phyloP scores from a whole-genome alignment of 2,113 vertebrate species.

The Myocastor coypus region DNA sequence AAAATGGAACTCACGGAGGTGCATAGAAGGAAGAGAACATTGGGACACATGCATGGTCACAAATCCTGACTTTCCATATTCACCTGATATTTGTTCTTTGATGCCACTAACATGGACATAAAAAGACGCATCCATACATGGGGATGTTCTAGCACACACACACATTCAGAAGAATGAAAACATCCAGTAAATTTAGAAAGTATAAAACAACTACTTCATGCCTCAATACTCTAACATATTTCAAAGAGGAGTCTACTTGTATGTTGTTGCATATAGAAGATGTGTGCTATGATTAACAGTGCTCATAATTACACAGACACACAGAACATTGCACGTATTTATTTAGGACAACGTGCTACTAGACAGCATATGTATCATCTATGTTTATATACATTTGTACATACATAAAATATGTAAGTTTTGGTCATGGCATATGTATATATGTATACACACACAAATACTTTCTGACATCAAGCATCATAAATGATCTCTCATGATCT shows the following conservation, averaged over 20 bases:
- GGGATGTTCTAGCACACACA: background rate
- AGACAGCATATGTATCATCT: background rate
- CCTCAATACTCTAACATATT: slow-evolving; percentile 86
- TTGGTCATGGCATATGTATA: background rate
- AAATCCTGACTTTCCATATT: background rate
- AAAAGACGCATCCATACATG: background rate
- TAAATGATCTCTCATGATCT: background rate
- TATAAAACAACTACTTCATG: slow-evolving; percentile 89
- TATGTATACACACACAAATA: background rate
- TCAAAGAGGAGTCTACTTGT: slow-evolving; percentile 40
- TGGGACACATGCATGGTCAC: background rate
- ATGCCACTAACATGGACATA: background rate
- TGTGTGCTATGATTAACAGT: background rate
- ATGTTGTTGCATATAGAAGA: slow-evolving; percentile 68
- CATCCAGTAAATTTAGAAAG: slow-evolving; percentile 79
- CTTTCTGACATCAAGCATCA: background rate
- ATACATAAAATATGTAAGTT: background rate
- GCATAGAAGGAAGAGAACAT: background rate
- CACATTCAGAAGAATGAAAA: background rate
- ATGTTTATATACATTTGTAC: background rate
- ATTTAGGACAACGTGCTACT: background rate
- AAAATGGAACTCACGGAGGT: background rate
- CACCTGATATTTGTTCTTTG: background rate
- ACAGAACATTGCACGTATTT: background rate
- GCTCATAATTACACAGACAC: background rate